Evolutionary conservation across 2,888 invertebrate genomes (phyloP).

Genomic region (Lithophane ornitopus): DNA sequence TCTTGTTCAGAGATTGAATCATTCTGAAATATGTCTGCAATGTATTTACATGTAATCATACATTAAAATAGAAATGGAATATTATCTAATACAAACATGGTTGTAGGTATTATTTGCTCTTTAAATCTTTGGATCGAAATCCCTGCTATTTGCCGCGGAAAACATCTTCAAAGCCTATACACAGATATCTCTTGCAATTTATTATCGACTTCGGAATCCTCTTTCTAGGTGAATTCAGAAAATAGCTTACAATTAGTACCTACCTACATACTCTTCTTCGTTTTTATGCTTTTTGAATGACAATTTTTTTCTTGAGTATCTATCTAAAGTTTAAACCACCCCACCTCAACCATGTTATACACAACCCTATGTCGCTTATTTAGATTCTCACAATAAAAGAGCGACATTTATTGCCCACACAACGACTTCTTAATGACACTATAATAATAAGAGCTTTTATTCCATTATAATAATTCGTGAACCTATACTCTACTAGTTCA

Average conservation of each 20-base stretch:
- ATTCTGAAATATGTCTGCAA: conserved; percentile 37
- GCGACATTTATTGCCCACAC: not conserved
- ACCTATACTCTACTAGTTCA: conserved; percentile 18
- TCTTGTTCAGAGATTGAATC: conserved; percentile 38
- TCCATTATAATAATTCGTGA: conserved; percentile 37
- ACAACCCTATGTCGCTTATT: not conserved
- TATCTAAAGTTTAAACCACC: not conserved
- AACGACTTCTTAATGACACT: conserved; percentile 19
- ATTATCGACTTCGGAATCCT: not conserved
- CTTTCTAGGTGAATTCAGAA: not conserved
- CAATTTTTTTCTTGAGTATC: not conserved
- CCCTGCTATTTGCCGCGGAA: not conserved
- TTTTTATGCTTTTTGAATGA: not conserved
- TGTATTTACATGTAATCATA: conserved; percentile 39
- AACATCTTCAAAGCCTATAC: not conserved
- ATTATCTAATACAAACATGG: conserved; percentile 3
- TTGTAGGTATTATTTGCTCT: conserved; percentile 7
- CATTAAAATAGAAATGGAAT: conserved; percentile 31
- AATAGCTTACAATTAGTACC: not conserved
- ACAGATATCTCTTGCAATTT: not conserved
- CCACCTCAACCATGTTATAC: not conserved
- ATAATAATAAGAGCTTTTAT: conserved; percentile 21
- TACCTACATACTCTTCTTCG: no score
- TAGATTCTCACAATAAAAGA: not conserved
- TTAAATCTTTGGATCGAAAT: conserved; percentile 2